Evolutionary conservation across 2,888 invertebrate genomes (phyloP).

Genomic region (Drosophila anomalata): DNA sequence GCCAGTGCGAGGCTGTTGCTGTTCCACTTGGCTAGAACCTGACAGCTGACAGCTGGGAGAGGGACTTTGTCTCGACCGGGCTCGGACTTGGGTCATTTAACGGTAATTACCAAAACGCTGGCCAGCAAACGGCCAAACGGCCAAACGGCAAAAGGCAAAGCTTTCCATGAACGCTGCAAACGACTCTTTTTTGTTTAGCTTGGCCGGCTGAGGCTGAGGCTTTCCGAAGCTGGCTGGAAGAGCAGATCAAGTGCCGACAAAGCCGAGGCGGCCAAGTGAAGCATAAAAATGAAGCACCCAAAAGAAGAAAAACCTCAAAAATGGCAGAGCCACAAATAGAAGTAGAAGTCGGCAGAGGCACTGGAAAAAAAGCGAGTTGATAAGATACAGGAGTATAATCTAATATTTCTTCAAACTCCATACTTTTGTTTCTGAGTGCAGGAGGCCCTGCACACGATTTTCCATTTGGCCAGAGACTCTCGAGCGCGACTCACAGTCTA

Average conservation of each 20-base stretch:
- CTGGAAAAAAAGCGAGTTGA: background rate
- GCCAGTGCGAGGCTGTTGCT: background rate
- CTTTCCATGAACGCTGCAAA: constrained; percentile 64
- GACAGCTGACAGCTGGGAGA: constrained; percentile 36
- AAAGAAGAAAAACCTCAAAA: constrained; percentile 51
- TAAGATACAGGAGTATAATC: background rate
- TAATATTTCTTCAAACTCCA: background rate
- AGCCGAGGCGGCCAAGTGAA: constrained; percentile 66
- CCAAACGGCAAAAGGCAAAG: constrained; percentile 35
- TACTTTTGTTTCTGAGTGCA: constrained; percentile 9
- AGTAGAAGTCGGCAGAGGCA: constrained; percentile 9
- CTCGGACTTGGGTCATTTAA: constrained; percentile 70
- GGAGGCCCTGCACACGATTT: constrained; percentile 63
- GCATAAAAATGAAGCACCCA: constrained; percentile 68
- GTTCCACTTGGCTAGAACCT: constrained; percentile 29
- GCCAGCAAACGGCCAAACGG: constrained; percentile 9
- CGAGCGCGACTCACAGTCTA: constrained; percentile 73
- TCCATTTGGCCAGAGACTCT: constrained; percentile 54
- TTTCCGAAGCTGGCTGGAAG: constrained; percentile 21
- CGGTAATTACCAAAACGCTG: constrained; percentile 69
- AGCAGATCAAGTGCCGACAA: constrained; percentile 69
- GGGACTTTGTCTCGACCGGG: constrained; percentile 25
- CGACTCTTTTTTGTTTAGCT: constrained; percentile 22
- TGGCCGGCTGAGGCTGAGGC: constrained; percentile 26
- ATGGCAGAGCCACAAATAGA: constrained; percentile 31